A percentile compares a stretch with the other conserved stretches of the same genome.
Evolutionary conservation across 2,797 vertebrate species (phyloP).

Genomic region (Melanotaenia boesemani): DNA sequence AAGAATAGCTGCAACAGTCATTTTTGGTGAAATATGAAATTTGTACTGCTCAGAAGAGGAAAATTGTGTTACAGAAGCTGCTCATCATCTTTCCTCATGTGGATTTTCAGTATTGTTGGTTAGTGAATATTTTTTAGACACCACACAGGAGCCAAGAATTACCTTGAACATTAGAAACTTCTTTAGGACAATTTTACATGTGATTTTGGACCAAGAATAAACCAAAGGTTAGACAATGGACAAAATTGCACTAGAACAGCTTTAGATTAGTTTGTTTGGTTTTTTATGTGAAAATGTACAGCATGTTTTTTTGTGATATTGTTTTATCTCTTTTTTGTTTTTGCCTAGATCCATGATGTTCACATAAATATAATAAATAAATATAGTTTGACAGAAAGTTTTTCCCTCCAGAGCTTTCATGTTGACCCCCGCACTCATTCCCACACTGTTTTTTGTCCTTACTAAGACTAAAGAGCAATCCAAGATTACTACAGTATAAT

Average conservation of each 20-base stretch:
- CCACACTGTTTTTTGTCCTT: slow-evolving; percentile 61
- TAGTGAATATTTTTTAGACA: slow-evolving; percentile 39
- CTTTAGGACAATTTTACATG: slow-evolving; percentile 45
- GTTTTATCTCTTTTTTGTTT: slow-evolving; percentile 56
- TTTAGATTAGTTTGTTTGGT: slow-evolving; percentile 50
- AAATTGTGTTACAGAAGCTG: slow-evolving; percentile 21
- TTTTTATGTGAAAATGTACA: slow-evolving; percentile 63
- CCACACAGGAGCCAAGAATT: slow-evolving; percentile 31
- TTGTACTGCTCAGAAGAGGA: slow-evolving; percentile 6
- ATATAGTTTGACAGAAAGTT: slow-evolving; percentile 83
- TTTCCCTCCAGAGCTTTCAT: slow-evolving; percentile 57
- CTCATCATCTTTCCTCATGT: slow-evolving; percentile 17
- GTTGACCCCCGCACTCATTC: slow-evolving; percentile 67
- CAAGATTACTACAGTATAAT: slow-evolving; percentile 78
- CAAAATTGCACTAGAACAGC: slow-evolving; percentile 73
- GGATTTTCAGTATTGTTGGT: slow-evolving; percentile 22
- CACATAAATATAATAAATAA: slow-evolving; percentile 76
- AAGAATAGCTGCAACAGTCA: slow-evolving; percentile 1
- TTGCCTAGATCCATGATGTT: slow-evolving; percentile 57
- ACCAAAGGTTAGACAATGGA: slow-evolving; percentile 81
- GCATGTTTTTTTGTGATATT: slow-evolving; percentile 43
- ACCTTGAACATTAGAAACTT: slow-evolving; percentile 50
- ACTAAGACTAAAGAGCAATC: slow-evolving; percentile 58
- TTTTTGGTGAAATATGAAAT: slow-evolving; percentile 20
- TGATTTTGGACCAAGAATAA: slow-evolving; percentile 73